phyloP scores from a whole-genome alignment of 2,113 vertebrate genomes.

The Rhagologus leucostigma region DNA sequence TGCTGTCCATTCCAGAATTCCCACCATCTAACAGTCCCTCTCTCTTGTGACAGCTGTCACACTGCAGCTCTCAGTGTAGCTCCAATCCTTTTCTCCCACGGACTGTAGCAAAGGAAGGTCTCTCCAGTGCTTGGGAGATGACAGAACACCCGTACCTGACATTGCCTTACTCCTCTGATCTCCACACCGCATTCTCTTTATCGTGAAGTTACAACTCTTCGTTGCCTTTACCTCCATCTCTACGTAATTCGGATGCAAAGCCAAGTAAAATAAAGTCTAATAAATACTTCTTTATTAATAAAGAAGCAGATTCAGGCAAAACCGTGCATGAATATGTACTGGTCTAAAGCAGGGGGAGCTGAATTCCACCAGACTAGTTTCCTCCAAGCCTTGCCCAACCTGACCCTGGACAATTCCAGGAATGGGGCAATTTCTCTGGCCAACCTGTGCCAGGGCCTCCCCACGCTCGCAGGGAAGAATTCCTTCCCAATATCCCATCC shows the following conservation, averaged over 20 bases:
- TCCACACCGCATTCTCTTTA: neutral
- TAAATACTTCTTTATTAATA: neutral
- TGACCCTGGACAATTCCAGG: neutral
- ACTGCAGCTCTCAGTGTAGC: neutral
- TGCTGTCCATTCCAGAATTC: neutral
- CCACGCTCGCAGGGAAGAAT: neutral
- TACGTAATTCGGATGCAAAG: rapidly evolving
- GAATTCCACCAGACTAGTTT: neutral
- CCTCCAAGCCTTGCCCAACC: neutral
- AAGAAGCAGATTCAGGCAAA: neutral
- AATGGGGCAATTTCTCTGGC: neutral
- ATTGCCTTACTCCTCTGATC: neutral
- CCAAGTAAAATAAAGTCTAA: neutral
- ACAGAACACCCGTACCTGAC: neutral
- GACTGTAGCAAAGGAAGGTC: neutral
- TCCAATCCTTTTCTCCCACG: neutral
- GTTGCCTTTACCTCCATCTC: neutral
- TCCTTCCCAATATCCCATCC: neutral
- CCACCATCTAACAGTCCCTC: neutral
- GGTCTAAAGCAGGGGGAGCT: rapidly evolving
- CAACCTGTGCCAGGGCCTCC: neutral
- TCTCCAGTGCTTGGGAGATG: neutral
- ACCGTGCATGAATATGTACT: neutral
- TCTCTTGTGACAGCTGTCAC: neutral
- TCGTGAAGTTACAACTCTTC: neutral